Conservation (phyloP, 2,888 invertebrate genomes). For the Eugnorisma glareosa region DNA sequence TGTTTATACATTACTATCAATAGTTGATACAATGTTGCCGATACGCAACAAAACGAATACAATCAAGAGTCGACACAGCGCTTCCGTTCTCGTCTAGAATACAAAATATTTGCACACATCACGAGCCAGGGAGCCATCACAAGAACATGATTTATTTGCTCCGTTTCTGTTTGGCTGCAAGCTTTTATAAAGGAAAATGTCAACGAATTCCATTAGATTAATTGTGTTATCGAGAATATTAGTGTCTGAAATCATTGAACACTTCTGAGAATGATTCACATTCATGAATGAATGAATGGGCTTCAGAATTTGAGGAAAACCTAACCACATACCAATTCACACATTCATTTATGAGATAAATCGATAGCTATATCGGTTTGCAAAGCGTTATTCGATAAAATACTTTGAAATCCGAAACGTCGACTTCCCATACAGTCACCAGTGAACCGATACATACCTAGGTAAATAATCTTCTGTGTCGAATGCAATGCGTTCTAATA, state of each 20-base stretch:
- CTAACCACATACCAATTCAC: conserved; percentile 6
- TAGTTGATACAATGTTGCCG: conserved; percentile 68
- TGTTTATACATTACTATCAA: conserved; percentile 67
- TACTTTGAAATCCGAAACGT: conserved; percentile 39
- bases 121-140: conserved; percentile 43
- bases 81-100: conserved; percentile 81
- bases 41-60: conserved; percentile 70
- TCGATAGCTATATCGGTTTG: conserved; percentile 15
- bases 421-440: conserved; percentile 29
- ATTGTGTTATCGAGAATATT: conserved; percentile 13
- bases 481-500: conserved; percentile 73
- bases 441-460: conserved; percentile 52
- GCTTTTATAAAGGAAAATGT: conserved; percentile 27
- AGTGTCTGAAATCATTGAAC: conserved; percentile 17
- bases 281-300: conserved; percentile 31
- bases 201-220: conserved; percentile 9
- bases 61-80: conserved; percentile 70
- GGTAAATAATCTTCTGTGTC: conserved; percentile 69
- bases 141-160: conserved; percentile 48
- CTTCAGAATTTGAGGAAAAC: conserved; percentile 42
- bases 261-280: conserved; percentile 37
- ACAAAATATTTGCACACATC: conserved; percentile 75
- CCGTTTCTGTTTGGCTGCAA: conserved; percentile 27
- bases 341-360: conserved; percentile 2
- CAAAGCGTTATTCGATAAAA: conserved; percentile 2